Evolutionary conservation across 2,113 vertebrate genomes (phyloP).

Genomic region (Barbus barbus): DNA sequence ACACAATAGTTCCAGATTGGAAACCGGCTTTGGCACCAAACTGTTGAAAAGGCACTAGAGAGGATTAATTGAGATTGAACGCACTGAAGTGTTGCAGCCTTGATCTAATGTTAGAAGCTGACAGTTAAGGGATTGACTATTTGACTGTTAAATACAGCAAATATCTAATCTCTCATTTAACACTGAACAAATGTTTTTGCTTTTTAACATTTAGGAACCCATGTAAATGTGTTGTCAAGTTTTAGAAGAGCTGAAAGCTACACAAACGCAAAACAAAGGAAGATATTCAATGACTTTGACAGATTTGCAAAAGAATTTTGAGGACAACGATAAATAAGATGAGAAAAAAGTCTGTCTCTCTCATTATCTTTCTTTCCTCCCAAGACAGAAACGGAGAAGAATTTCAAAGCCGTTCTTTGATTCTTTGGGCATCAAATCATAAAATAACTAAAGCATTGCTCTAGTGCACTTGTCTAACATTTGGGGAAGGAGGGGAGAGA

Average conservation of each 20-base stretch:
- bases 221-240: not conserved
- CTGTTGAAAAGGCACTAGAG: too few relatives aligned
- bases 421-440: not conserved
- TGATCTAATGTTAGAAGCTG: too few relatives aligned
- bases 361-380: constrained; percentile 9
- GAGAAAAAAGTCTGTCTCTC: not conserved
- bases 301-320: not conserved
- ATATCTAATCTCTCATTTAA: constrained; percentile 4
- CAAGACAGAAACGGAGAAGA: not conserved
- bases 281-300: constrained; percentile 8
- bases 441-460: not conserved
- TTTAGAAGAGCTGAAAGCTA: not conserved
- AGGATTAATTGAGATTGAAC: not conserved
- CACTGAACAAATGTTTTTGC: not conserved
- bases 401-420: constrained; percentile 14
- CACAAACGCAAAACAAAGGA: not conserved
- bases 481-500: too few relatives aligned
- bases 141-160: not conserved
- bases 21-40: too few relatives aligned
- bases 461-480: too few relatives aligned
- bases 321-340: constrained; percentile 2
- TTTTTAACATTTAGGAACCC: not conserved
- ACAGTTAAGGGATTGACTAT: too few relatives aligned
- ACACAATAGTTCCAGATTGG: not conserved
- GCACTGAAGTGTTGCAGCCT: not conserved